These are phyloP conservation scores for Biston stratarius DNA, from an alignment of 2,888 invertebrate genomes.

Conservation along the genomic window DNA sequence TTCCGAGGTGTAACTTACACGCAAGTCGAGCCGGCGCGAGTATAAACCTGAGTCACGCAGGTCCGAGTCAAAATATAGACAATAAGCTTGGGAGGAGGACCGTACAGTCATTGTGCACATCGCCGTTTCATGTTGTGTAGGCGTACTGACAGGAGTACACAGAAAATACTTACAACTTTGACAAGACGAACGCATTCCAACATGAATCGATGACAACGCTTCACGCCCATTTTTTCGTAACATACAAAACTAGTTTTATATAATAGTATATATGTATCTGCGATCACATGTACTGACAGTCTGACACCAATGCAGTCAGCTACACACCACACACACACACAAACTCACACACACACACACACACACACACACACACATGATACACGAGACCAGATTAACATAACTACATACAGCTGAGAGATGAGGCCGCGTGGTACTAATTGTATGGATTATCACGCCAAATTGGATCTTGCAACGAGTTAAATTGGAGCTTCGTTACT, in stretches of 20 bases:
- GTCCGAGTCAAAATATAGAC: constrained; percentile 3
- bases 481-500: constrained; percentile 17
- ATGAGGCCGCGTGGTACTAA: constrained; percentile 32
- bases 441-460: constrained; percentile 39
- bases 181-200: constrained; percentile 31
- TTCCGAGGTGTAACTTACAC: too few species aligned
- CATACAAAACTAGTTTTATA: constrained; percentile 25
- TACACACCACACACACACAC: too few species aligned
- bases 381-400: constrained; percentile 34
- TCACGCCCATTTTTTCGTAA: constrained; percentile 29
- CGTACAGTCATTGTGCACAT: constrained; percentile 26
- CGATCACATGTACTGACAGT: background rate
- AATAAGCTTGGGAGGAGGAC: constrained; percentile 22
- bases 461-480: constrained; percentile 30
- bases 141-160: constrained; percentile 17
- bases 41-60: constrained; percentile 1
- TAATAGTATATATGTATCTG: background rate
- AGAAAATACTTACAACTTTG: constrained; percentile 18
- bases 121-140: constrained; percentile 39
- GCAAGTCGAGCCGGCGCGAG: too few species aligned
- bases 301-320: constrained; percentile 7
- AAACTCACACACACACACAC: too few species aligned
- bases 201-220: constrained; percentile 20
- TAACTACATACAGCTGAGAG: constrained; percentile 35
- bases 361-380: too few species aligned